Percentiles rank a stretch among this genome's conserved stretches.
Conservation (phyloP, 2,113 vertebrate genomes). For the Otolemur garnettii region DNA sequence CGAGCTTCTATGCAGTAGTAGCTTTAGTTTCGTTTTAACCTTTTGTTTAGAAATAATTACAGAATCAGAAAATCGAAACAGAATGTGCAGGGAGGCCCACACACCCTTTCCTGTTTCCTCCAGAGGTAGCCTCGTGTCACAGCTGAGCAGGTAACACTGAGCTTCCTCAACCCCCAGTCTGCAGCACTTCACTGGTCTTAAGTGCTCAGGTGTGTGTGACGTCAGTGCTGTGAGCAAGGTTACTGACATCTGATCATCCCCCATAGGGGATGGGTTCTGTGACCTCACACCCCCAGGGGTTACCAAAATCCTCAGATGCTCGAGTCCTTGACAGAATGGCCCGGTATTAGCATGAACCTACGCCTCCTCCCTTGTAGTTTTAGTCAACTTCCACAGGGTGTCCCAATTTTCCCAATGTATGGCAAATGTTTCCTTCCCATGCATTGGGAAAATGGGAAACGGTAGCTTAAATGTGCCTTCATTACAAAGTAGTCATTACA, state of each 20-base stretch:
- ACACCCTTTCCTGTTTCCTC: background rate
- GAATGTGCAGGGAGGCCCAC: background rate
- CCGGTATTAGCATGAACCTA: background rate
- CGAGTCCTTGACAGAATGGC: background rate
- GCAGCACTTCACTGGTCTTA: background rate
- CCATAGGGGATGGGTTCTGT: background rate
- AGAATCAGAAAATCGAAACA: no score
- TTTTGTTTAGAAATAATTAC: background rate
- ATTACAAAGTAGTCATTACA: no score
- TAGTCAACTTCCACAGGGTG: background rate
- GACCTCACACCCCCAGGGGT: background rate
- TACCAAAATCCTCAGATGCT: background rate
- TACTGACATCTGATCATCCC: background rate
- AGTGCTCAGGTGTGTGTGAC: accelerated
- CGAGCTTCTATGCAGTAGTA: accelerated
- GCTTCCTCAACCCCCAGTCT: background rate
- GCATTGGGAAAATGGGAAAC: no score
- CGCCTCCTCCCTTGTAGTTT: background rate
- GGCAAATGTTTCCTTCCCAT: no score
- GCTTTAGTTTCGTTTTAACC: background rate
- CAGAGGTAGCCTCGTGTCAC: accelerated
- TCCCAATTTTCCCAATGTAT: no score
- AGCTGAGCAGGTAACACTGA: accelerated
- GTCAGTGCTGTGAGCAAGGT: accelerated
- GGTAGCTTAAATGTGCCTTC: no score